A percentile compares a stretch with the other conserved stretches of the same genome.
Conservation (phyloP, 2,888 invertebrate species). For the Antheraea yamamai region DNA sequence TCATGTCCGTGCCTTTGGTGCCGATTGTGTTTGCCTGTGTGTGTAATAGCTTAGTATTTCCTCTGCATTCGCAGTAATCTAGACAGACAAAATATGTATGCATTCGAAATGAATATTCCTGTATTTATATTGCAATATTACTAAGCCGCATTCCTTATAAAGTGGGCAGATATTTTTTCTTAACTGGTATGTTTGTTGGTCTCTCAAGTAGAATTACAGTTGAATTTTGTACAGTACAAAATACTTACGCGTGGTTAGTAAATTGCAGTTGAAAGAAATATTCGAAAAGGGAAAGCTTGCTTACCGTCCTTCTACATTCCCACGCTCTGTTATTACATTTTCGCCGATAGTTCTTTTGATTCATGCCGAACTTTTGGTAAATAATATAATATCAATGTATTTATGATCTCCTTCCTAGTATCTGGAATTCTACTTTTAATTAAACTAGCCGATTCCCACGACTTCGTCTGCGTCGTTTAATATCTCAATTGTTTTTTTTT, state of each 20-base stretch:
- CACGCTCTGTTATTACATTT: not conserved
- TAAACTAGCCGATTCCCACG: too few relatives aligned
- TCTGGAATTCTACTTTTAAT: not conserved
- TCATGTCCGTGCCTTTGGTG: constrained; percentile 28
- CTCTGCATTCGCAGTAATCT: constrained; percentile 32
- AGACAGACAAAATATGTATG: constrained; percentile 25
- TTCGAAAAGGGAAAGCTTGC: not conserved
- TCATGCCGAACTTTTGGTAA: not conserved
- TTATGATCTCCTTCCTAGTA: not conserved
- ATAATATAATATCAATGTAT: not conserved
- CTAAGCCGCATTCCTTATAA: constrained; percentile 8
- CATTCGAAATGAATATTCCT: constrained; percentile 23
- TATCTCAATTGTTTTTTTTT: too few relatives aligned
- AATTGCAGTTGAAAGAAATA: not conserved
- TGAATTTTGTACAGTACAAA: not conserved
- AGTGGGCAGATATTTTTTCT: constrained; percentile 9
- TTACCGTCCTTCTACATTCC: not conserved
- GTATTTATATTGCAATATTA: constrained; percentile 8
- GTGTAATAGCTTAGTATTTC: constrained; percentile 33
- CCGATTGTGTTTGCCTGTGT: not conserved
- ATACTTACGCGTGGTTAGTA: not conserved
- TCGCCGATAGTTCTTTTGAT: not conserved
- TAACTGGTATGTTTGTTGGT: not conserved
- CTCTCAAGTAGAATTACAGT: not conserved
- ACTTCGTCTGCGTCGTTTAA: too few relatives aligned